Evolutionary conservation across 1,140 invertebrate genomes (phyloP).

Genomic region (Elymnias hypermnestra): DNA sequence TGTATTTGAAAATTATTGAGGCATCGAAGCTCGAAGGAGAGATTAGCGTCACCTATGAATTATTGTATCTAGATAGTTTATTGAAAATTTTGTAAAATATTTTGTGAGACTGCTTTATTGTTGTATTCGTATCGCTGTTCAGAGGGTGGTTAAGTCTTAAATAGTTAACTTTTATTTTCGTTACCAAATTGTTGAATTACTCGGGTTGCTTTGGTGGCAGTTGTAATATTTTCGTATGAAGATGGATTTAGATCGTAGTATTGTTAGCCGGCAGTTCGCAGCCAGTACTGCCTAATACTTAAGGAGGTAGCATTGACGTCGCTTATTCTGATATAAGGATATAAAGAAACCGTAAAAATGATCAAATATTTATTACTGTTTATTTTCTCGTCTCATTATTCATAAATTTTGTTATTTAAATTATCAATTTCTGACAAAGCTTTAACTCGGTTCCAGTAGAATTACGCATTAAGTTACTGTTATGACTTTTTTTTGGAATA

Average conservation of each 20-base stretch:
- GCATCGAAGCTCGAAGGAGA: slow-evolving; percentile 53
- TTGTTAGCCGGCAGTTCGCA: slow-evolving; percentile 19
- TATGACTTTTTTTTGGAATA: slow-evolving; percentile 67
- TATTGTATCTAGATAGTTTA: slow-evolving; percentile 72
- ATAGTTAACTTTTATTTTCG: slow-evolving; percentile 69
- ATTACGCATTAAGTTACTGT: slow-evolving; percentile 74
- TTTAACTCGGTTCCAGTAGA: slow-evolving; percentile 75
- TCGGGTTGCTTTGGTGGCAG: slow-evolving; percentile 66
- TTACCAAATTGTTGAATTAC: slow-evolving; percentile 74
- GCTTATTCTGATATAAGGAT: slow-evolving; percentile 34
- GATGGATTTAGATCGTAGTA: slow-evolving; percentile 25
- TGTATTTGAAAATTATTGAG: slow-evolving; percentile 69
- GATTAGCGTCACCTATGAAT: slow-evolving; percentile 60
- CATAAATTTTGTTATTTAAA: slow-evolving; percentile 73
- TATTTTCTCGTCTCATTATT: slow-evolving; percentile 66
- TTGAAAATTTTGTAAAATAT: slow-evolving; percentile 71
- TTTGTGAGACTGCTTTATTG: slow-evolving; percentile 74
- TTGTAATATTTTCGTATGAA: slow-evolving; percentile 36
- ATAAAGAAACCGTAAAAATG: slow-evolving; percentile 34
- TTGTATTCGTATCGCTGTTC: slow-evolving; percentile 70
- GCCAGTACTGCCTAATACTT: slow-evolving; percentile 31
- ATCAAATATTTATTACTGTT: slow-evolving; percentile 75
- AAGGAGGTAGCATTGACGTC: slow-evolving; percentile 39
- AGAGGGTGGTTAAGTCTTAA: slow-evolving; percentile 54
- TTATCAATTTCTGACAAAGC: slow-evolving; percentile 73